Conservation (phyloP, 2,797 vertebrate genomes). For the Taeniopygia guttata region DNA sequence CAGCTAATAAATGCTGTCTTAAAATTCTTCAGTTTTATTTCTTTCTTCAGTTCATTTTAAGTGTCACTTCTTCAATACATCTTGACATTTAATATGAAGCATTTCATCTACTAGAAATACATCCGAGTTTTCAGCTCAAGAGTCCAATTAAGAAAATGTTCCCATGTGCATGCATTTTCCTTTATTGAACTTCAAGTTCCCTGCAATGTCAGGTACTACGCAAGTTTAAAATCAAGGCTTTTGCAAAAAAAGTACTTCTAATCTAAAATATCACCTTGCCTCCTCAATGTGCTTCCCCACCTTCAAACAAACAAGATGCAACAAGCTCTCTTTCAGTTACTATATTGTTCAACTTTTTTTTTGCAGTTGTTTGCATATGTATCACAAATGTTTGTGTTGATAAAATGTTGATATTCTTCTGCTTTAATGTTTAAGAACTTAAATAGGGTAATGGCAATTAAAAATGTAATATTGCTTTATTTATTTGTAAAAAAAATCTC, state of each 20-base stretch:
- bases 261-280: neutral
- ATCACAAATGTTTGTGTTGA: neutral
- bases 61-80: slow-evolving; percentile 51
- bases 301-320: neutral
- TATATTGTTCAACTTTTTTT: neutral
- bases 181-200: slow-evolving; percentile 41
- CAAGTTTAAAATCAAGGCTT: slow-evolving; percentile 7
- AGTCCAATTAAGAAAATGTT: slow-evolving; percentile 58
- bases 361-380: neutral
- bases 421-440: neutral
- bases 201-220: neutral
- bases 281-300: neutral
- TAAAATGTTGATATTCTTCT: neutral
- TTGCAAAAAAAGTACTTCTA: neutral
- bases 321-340: neutral
- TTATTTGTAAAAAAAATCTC: neutral
- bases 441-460: neutral
- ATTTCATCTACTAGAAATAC: slow-evolving; percentile 41
- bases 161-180: neutral
- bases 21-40: slow-evolving; percentile 9
- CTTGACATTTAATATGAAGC: slow-evolving; percentile 61
- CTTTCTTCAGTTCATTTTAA: slow-evolving; percentile 42
- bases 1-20: slow-evolving; percentile 7
- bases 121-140: slow-evolving; percentile 35
- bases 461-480: neutral